A percentile compares a stretch with the other conserved stretches of the same genome.
Evolutionary conservation across 2,113 vertebrate genomes (phyloP).

Genomic region (Grammomys dolichurus): DNA sequence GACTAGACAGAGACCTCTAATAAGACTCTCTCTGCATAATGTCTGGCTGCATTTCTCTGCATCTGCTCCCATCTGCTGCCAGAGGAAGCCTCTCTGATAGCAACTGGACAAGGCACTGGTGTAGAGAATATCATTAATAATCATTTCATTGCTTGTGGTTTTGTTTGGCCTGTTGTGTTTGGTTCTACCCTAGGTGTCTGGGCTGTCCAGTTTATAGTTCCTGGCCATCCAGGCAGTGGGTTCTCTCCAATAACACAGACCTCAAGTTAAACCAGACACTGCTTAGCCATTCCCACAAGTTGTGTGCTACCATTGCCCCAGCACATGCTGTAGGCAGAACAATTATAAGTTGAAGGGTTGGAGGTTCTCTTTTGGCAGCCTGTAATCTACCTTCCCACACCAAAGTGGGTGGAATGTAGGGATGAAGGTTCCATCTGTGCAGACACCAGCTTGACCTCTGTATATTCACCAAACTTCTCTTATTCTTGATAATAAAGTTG

Average conservation of each 20-base stretch:
- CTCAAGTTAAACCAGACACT: not conserved
- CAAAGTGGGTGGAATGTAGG: not conserved
- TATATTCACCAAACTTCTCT: not conserved
- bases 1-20: not conserved
- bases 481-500: constrained; percentile 45
- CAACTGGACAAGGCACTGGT: not conserved
- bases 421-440: not conserved
- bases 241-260: not conserved
- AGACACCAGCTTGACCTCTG: not conserved
- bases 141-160: not conserved
- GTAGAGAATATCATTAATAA: not conserved
- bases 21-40: not conserved
- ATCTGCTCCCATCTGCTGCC: not conserved
- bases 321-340: not conserved
- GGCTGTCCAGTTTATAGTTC: not conserved
- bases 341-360: not conserved
- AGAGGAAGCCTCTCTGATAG: not conserved
- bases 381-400: not conserved
- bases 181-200: not conserved
- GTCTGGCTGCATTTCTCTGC: not conserved
- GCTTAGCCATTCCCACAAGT: not conserved
- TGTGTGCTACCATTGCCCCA: not conserved
- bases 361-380: not conserved
- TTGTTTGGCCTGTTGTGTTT: not conserved
- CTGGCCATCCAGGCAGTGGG: not conserved